phyloP scores from a whole-genome alignment of 2,113 vertebrate genomes.

The Ageneiosus marmoratus region DNA sequence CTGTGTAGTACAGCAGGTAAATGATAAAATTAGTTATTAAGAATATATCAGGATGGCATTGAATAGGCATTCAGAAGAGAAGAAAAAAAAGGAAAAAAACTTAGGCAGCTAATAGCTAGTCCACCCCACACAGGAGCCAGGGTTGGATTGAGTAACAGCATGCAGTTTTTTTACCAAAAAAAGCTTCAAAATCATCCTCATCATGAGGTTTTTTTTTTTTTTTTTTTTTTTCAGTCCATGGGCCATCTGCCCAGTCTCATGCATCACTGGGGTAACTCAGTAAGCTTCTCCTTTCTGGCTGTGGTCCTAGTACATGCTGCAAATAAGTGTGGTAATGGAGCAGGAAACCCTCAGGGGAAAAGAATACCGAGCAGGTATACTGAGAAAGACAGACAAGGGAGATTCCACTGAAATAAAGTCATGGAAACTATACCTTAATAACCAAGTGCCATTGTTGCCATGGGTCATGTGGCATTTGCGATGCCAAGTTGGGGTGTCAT shows the following conservation, averaged over 20 bases:
- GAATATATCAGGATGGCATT: neutral
- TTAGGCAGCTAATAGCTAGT: neutral
- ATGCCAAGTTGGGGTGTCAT: neutral
- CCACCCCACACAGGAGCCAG: neutral
- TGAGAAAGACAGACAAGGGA: neutral
- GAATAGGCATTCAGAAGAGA: neutral
- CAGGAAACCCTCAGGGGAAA: neutral
- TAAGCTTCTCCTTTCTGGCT: neutral
- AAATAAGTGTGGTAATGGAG: neutral
- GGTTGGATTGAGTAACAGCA: neutral
- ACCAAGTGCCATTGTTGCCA: neutral
- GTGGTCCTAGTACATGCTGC: neutral
- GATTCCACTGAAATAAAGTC: neutral
- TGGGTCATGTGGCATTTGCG: neutral
- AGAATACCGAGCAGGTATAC: neutral
- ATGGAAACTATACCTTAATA: neutral
- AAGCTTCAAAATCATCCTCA: neutral
- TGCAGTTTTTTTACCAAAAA: neutral
- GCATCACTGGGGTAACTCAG: neutral
- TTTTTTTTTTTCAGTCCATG: neutral
- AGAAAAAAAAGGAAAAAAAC: neutral
- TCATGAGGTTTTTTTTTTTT: neutral
- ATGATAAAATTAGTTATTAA: neutral
- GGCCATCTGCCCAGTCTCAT: neutral
- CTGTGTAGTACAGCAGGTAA: neutral